Base-by-base conservation (phyloP, 1,140 invertebrate genomes). In the Cydia amplana region DNA sequence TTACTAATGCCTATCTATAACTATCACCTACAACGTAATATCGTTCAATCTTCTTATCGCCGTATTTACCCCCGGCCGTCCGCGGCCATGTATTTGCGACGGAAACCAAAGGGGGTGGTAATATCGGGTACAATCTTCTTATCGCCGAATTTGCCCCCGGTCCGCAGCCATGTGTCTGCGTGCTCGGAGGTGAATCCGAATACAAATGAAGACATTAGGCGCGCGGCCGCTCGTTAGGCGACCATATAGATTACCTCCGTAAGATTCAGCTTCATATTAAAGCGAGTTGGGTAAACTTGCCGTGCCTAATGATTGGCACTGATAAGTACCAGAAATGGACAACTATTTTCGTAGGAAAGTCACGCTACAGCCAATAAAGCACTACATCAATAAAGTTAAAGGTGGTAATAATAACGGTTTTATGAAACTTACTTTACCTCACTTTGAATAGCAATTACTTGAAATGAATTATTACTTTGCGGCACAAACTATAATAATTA, bases 161-260 rank as follows among this genome's bases (percentile, higher is more conserved):
- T 3, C 16, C 16, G 28, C 40, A 64, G 20, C 64, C 28, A 43
- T 80, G 73, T 82, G 83, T 85, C 83, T 84, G 80, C 83, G 83
- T 60, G 55, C 55, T 60, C 55, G 55, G 83, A 85, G 83, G 84
- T 83, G 85, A 87, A 90, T 90, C 87, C 85, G 88, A 90, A 90
- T 88, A 86, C 86, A 87, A 88, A 90, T 90, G 85, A 87, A 88
- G 82, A 88, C 84, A 90, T 90, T 90, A 90, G 83, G 49, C 16
- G 67, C 32, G 55, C 18, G 67, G 73, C 76, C 76, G 79, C 77
- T 82, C 82, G 79, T 85, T 85, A 84, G 75, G 55, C 76, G 14
- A 14, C 46, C 72, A 23, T 10, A 46, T 79, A 23, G 55, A 60
- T 9, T 60, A 60, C 55, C 9, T 60, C 55, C 20, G 12, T 9